Evolutionary conservation across 2,888 invertebrate genomes (phyloP).

Genomic region (Cataglyphis livida): DNA sequence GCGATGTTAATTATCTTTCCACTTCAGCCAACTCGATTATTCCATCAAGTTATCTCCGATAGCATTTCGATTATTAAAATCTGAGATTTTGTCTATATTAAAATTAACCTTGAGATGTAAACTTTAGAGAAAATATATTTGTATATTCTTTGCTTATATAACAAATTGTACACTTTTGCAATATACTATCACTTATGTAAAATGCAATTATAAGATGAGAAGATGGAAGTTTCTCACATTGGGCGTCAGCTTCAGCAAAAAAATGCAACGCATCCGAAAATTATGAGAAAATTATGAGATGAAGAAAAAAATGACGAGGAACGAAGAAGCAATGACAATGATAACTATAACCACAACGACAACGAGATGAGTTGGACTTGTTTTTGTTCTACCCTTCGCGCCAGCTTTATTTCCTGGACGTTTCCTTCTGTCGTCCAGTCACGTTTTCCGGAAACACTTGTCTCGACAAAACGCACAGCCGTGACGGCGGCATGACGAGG

Average conservation of each 20-base stretch:
- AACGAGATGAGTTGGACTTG: constrained; percentile 22
- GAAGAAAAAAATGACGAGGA: background rate
- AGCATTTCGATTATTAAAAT: constrained; percentile 56
- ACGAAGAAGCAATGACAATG: background rate
- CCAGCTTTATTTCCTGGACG: constrained; percentile 62
- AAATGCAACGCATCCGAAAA: background rate
- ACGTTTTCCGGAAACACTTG: constrained; percentile 69
- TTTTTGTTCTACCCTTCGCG: constrained; percentile 37
- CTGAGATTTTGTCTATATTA: constrained; percentile 36
- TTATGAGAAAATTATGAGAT: background rate
- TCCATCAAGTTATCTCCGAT: constrained; percentile 67
- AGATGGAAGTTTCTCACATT: background rate
- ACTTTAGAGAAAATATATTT: background rate
- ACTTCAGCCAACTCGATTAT: constrained; percentile 57
- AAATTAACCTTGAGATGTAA: background rate
- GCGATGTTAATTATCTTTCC: constrained; percentile 68
- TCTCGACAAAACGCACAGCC: constrained; percentile 64
- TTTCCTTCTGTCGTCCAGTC: constrained; percentile 68
- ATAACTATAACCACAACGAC: background rate
- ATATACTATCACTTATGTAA: background rate
- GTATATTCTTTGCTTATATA: background rate
- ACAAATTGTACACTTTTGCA: background rate
- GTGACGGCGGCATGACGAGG: constrained; percentile 44
- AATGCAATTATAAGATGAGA: background rate
- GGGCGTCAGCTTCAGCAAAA: background rate